Evolutionary conservation across 2,113 vertebrate genomes (phyloP).

Genomic region (Tamias sibiricus): DNA sequence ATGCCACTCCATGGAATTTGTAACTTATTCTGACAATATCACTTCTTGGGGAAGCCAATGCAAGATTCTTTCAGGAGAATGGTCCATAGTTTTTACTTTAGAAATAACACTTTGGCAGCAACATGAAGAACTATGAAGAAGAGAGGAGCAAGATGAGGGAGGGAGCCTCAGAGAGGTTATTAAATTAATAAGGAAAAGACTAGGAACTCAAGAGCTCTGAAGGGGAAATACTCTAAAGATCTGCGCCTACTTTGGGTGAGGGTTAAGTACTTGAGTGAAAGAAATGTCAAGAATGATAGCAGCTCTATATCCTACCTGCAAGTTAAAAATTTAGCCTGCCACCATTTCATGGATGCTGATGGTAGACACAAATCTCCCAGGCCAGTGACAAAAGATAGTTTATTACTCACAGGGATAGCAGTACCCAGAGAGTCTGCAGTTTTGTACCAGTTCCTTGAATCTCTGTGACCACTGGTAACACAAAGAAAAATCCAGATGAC

Average conservation of each 20-base stretch:
- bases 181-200: conserved; percentile 4
- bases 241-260: background rate
- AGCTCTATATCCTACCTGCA: background rate
- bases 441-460: background rate
- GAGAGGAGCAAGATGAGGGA: background rate
- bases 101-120: background rate
- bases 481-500: background rate
- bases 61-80: background rate
- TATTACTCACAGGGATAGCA: background rate
- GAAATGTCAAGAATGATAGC: background rate
- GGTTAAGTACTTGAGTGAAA: background rate
- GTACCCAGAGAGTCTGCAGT: background rate
- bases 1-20: background rate
- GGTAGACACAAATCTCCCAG: background rate
- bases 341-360: background rate
- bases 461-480: background rate
- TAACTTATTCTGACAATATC: background rate
- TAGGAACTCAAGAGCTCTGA: background rate
- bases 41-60: background rate
- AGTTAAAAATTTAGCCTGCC: background rate
- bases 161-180: background rate
- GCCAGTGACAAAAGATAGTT: background rate
- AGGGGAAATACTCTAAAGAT: background rate
- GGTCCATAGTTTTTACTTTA: background rate
- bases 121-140: background rate